Conservation (phyloP, 2,797 vertebrate species). For the Pterois miles region DNA sequence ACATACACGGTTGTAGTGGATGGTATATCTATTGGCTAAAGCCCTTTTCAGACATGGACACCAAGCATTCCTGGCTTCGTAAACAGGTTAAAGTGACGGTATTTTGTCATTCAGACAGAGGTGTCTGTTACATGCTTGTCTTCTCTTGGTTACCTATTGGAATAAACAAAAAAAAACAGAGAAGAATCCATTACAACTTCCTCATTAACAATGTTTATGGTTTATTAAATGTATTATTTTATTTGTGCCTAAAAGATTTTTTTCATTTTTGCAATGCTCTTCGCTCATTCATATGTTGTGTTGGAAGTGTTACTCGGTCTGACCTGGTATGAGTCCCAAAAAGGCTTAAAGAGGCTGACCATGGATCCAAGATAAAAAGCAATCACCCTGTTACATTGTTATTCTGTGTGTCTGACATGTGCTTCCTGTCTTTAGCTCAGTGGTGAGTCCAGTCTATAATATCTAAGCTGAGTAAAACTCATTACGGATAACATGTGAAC, state of each 20-base stretch:
- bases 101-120: background rate
- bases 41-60: background rate
- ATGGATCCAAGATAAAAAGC: background rate
- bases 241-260: no score
- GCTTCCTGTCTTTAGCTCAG: background rate
- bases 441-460: background rate
- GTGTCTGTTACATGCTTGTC: no score
- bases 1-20: background rate
- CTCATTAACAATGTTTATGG: no score
- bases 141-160: no score
- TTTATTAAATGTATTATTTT: no score
- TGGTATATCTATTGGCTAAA: background rate
- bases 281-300: no score
- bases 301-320: no score
- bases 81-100: background rate
- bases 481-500: constrained; percentile 4
- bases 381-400: background rate
- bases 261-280: no score
- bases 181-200: no score
- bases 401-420: background rate
- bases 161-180: no score
- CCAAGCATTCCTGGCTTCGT: background rate
- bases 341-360: background rate
- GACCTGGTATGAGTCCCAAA: no score
- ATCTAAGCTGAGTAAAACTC: background rate